phyloP scores from a whole-genome alignment of 2,888 invertebrate species.

The Chloroclystis v-ata region DNA sequence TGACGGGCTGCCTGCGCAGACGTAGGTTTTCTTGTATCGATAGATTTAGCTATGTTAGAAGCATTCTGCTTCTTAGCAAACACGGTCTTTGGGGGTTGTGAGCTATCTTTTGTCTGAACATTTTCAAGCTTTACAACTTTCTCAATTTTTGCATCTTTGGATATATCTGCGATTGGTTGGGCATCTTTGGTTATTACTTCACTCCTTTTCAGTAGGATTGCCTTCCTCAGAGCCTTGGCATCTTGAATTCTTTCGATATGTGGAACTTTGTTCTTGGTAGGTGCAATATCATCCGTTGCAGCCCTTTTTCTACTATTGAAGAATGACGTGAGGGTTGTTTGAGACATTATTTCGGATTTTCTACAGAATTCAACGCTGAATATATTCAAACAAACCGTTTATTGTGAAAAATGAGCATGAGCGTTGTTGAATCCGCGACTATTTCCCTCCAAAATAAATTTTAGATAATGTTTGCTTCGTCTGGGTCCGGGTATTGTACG shows the following conservation, averaged over 20 bases:
- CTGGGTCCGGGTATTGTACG: too few species aligned
- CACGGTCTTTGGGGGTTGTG: constrained; percentile 29
- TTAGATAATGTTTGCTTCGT: too few species aligned
- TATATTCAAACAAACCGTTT: too few species aligned
- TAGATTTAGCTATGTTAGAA: constrained; percentile 43
- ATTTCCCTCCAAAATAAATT: constrained; percentile 40
- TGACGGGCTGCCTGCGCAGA: constrained; percentile 70
- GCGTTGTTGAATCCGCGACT: constrained; percentile 9
- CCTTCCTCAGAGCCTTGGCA: constrained; percentile 38
- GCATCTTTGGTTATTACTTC: constrained; percentile 22
- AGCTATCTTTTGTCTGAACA: constrained; percentile 10
- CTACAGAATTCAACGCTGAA: too few species aligned
- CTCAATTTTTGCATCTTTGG: constrained; percentile 1
- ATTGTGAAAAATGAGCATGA: neutral
- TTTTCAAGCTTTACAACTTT: constrained; percentile 21
- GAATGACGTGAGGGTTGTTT: constrained; percentile 85
- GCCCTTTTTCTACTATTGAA: constrained; percentile 87
- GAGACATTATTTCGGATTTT: constrained; percentile 83
- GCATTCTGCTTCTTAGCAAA: constrained; percentile 58
- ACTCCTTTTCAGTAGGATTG: constrained; percentile 30
- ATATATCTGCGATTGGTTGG: constrained; percentile 4
- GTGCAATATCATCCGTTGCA: constrained; percentile 81
- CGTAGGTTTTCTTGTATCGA: constrained; percentile 46
- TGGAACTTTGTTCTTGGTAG: constrained; percentile 73
- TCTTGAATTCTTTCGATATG: constrained; percentile 48